Evolutionary conservation across 2,113 vertebrate species (phyloP).

Genomic region (Paratilapia polleni): DNA sequence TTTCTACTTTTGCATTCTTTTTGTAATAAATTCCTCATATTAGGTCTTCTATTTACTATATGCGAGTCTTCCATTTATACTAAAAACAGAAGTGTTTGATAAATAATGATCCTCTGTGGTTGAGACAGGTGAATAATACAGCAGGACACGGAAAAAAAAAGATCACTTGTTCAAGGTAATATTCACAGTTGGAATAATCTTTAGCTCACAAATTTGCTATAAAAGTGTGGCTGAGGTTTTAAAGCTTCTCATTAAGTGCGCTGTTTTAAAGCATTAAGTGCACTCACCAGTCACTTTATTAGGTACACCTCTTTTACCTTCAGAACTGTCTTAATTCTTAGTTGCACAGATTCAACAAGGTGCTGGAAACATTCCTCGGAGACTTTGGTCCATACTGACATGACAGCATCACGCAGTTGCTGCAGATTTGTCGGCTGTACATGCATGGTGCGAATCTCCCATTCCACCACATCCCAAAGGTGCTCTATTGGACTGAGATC

Average conservation of each 20-base stretch:
- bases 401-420: background rate
- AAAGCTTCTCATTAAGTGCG: too few species aligned
- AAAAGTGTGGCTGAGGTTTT: background rate
- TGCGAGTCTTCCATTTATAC: background rate
- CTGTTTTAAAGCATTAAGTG: too few species aligned
- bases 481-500: background rate
- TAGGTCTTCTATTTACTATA: background rate
- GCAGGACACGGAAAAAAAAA: background rate
- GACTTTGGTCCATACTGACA: background rate
- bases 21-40: background rate
- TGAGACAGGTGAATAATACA: background rate
- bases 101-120: background rate
- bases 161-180: background rate
- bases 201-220: background rate
- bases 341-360: background rate
- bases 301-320: too few species aligned
- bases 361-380: background rate
- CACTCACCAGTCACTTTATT: too few species aligned
- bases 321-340: background rate
- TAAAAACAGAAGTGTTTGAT: background rate
- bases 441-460: background rate
- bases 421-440: background rate
- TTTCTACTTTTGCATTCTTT: background rate
- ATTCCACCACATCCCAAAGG: background rate
- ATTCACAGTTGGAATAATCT: background rate